Evolutionary conservation across 2,797 vertebrate species (phyloP), one percentile per base, ranked within the genome.

Genomic region (Petrocephalus sullivani): DNA sequence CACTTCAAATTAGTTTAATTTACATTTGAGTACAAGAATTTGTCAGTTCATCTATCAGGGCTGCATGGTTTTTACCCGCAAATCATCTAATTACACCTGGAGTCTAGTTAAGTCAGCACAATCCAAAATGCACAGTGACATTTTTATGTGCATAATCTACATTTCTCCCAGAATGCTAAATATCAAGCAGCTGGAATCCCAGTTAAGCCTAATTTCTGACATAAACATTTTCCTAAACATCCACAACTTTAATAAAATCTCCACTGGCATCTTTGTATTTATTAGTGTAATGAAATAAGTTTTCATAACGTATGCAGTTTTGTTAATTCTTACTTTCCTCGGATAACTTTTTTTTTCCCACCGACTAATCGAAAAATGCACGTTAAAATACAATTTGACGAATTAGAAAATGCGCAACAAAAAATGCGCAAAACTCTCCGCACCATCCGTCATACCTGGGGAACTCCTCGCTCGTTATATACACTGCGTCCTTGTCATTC

Each of bases 401-500:
- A 12, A 33, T 67, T 23, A 33, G 28, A 33, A 67, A 67, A 67
- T 67, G 61, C 9, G 23, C 10, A 23, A 33, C 61, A 16, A 12
- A 0, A 7, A 82, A 14, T 16, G 28, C 53, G 28, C 28, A 28
- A 8, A 19, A 10, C 21, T 8, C 14, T 81, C 12, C 81, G 71
- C 21, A 33, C 61, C 3, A 46, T 3, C 10, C 90, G 56, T n/a
- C 71, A 58, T 97, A 99, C 98, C 98, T 97, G 92, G 98, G 97
- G 90, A 95, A 98, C 87, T 97, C 97, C 75, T 98, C 97, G 89
- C 98, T 98, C 87, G 97, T 92, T 88, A 99, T 98, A 92, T 98
- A 99, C 92, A 99, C 89, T 1, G 96, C 91, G 92, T 99, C 98
- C 90, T 98, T 98, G 88, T 99, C 98, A 64, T 94, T 96, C 90